These are phyloP conservation scores for Diuraphis noxia DNA, from an alignment of 1,140 invertebrate genomes.

Conservation along the genomic window DNA sequence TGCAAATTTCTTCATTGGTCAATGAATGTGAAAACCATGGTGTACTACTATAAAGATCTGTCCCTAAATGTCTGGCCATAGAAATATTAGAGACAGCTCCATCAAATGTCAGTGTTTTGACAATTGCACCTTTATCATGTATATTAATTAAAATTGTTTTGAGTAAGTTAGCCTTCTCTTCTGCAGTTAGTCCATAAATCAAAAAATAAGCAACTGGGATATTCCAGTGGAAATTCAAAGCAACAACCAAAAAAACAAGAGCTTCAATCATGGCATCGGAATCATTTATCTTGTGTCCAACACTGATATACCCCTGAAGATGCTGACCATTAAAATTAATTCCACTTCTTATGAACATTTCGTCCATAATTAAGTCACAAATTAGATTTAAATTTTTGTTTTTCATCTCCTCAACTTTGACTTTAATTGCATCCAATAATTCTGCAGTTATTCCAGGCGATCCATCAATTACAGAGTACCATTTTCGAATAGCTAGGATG, in stretches of 20 bases:
- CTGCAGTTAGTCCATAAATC: neutral
- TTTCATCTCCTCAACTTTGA: too few species aligned
- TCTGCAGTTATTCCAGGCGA: too few species aligned
- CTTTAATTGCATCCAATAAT: too few species aligned
- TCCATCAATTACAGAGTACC: too few species aligned
- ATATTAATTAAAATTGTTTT: neutral
- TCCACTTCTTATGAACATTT: too few species aligned
- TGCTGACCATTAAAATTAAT: too few species aligned
- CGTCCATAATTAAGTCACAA: too few species aligned
- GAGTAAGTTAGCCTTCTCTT: conserved; percentile 33
- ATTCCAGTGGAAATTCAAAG: conserved; percentile 37
- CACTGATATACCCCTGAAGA: too few species aligned
- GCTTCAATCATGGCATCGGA: too few species aligned
- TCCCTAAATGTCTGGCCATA: conserved; percentile 32
- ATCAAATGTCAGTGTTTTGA: conserved; percentile 24
- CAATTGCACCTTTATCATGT: neutral
- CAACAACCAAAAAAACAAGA: conserved; percentile 36
- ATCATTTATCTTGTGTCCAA: too few species aligned
- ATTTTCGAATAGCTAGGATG: too few species aligned
- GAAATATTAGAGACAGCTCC: conserved; percentile 13
- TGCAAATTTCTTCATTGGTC: conserved; percentile 55
- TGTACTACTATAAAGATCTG: neutral
- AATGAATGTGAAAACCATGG: conserved; percentile 56
- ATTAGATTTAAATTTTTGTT: too few species aligned
- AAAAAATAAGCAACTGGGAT: conserved; percentile 53